These are phyloP conservation scores for Tenodera sinensis DNA, from an alignment of 2,888 invertebrate genomes.

Conservation along the genomic window DNA sequence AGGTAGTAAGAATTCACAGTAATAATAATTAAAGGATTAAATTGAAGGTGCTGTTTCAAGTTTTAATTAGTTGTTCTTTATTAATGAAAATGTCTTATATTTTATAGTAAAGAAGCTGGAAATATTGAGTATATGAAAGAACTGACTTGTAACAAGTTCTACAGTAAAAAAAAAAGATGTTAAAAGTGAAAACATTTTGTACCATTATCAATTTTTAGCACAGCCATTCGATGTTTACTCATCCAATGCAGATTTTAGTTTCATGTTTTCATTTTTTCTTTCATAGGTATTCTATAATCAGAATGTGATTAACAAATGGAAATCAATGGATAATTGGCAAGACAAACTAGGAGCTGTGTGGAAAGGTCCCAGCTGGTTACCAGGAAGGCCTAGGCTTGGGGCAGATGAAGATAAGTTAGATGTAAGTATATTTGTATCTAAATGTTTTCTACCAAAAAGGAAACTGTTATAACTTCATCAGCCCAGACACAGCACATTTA, in stretches of 20 bases:
- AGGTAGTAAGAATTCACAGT: too few species aligned
- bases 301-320: conserved; percentile 62
- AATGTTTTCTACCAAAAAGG: not conserved
- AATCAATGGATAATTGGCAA: conserved; percentile 53
- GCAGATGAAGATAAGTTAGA: conserved; percentile 71
- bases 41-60: too few species aligned
- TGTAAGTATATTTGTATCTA: conserved; percentile 50
- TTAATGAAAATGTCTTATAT: too few species aligned
- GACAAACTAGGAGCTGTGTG: conserved; percentile 69
- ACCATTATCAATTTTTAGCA: too few species aligned
- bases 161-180: too few species aligned
- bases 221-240: not conserved
- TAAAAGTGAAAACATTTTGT: too few species aligned
- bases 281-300: conserved; percentile 69
- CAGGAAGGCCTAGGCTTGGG: conserved; percentile 73
- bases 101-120: too few species aligned
- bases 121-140: too few species aligned
- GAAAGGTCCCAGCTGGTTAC: conserved; percentile 87
- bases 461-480: not conserved
- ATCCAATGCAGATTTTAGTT: not conserved
- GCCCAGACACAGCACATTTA: too few species aligned
- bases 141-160: too few species aligned
- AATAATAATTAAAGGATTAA: too few species aligned
- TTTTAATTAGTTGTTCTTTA: too few species aligned
- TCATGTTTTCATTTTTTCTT: not conserved